phyloP scores from a whole-genome alignment of 2,113 vertebrate genomes.

The Progne subis region DNA sequence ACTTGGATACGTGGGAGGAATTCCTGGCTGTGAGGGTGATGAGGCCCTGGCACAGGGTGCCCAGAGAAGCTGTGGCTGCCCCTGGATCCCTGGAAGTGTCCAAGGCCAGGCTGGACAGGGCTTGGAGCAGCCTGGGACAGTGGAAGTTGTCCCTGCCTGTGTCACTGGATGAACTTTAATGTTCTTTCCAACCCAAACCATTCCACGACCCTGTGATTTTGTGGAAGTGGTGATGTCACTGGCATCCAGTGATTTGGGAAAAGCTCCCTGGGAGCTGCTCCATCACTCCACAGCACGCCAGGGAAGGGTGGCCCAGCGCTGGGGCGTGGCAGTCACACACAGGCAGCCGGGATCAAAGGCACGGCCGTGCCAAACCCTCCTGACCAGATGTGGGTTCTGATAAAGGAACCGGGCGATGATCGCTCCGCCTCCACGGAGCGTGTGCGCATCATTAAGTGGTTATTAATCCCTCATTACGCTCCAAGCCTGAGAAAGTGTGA shows the following conservation, averaged over 20 bases:
- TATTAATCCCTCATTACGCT: background rate
- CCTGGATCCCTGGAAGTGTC: background rate
- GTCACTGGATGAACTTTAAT: fast-evolving
- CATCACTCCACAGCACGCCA: fast-evolving
- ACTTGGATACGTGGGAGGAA: background rate
- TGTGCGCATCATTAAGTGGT: background rate
- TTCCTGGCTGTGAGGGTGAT: fast-evolving
- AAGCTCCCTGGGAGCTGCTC: background rate
- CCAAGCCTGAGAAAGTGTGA: background rate
- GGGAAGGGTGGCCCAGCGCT: background rate
- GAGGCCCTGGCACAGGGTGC: fast-evolving
- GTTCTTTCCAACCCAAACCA: background rate
- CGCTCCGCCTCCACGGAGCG: background rate
- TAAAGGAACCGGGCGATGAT: background rate
- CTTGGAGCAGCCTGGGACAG: fast-evolving
- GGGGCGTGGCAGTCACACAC: fast-evolving
- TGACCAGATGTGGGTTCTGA: background rate
- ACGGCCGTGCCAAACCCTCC: fast-evolving
- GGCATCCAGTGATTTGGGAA: fast-evolving
- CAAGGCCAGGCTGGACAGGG: fast-evolving
- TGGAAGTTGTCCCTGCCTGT: background rate
- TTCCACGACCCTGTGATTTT: background rate
- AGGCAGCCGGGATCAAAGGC: background rate
- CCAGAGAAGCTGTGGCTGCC: background rate
- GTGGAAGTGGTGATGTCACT: background rate